Percentiles rank a stretch among this genome's conserved stretches.
These are phyloP conservation scores for Diaprepes abbreviatus DNA, from an alignment of 2,888 invertebrate genomes.

Conservation along the genomic window DNA sequence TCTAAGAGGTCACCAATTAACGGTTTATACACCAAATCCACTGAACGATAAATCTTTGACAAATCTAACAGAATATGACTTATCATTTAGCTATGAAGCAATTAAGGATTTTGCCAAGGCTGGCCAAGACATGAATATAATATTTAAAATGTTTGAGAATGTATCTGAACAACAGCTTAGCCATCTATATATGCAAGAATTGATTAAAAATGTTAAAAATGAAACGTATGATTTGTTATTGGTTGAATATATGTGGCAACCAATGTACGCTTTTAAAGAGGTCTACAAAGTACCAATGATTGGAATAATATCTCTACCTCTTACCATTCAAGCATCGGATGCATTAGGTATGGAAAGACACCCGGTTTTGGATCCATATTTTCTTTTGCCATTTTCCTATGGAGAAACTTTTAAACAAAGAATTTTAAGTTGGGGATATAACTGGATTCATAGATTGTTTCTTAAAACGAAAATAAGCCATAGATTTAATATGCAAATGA, in stretches of 20 bases:
- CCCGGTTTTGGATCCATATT: constrained; percentile 62
- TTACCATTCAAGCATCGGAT: constrained; percentile 54
- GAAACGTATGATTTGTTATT: constrained; percentile 60
- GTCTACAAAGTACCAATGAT: constrained; percentile 62
- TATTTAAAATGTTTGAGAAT: constrained; percentile 43
- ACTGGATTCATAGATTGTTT: constrained; percentile 41
- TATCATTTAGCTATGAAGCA: constrained; percentile 48
- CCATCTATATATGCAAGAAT: constrained; percentile 55
- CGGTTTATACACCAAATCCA: constrained; percentile 67
- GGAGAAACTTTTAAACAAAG: constrained; percentile 58
- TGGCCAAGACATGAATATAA: constrained; percentile 39
- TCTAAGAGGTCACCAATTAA: constrained; percentile 68
- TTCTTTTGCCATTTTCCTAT: constrained; percentile 55
- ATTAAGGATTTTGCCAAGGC: constrained; percentile 6
- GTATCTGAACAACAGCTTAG: constrained; percentile 49
- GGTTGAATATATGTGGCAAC: constrained; percentile 58
- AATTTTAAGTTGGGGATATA: constrained; percentile 52
- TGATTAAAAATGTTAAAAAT: constrained; percentile 57
- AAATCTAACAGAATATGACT: constrained; percentile 65
- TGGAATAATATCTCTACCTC: constrained; percentile 60
- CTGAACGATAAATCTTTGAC: constrained; percentile 58
- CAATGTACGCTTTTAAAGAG: constrained; percentile 59
- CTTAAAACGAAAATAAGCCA: constrained; percentile 29
- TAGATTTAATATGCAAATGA: constrained; percentile 51
- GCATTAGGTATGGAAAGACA: constrained; percentile 60